Base-by-base conservation (phyloP, 2,113 vertebrate species). In the Nerophis ophidion region DNA sequence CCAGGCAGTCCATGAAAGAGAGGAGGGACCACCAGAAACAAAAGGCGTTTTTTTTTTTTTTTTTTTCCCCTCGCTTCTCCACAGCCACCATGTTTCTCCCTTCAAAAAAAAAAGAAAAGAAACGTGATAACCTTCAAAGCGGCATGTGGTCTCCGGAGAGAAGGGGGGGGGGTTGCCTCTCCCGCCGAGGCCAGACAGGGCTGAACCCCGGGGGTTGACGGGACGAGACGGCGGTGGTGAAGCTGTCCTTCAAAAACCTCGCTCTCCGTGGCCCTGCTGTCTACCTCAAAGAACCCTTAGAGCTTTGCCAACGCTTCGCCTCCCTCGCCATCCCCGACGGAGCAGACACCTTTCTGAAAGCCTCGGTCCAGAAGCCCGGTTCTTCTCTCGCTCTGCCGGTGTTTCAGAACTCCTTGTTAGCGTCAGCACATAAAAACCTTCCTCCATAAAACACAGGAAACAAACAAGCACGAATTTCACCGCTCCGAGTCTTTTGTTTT, bases 231-330 rank as follows among this genome's bases (percentile, higher is more conserved):
- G 71, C 83, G 81, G 71, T 84, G 76, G 81, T 65, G 61, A 84
- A 84, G 61, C 72, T 66, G 82, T 85, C 86, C 81, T 82, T 85
- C 83, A 88, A 68, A 86, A 81, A 82, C 57, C 9, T 36, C 34
- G 19, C 2, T 26, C 26, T 44, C 40, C 38, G 7, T 40, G 38
- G 11, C 40, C 11, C 40, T 81, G 69, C 61, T 75, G 71, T 45
- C 57, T 64, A 44, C 61, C 61, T 57, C 15, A 75, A 65, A 69
- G 77, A 62, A 71, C 71, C 61, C 61, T 26, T 46, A 44, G 38
- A 44, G 19, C 57, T 64, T 57, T 50, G n/a, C 19, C 46, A 2
- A 62, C 57, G 54, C 45, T 60, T 55, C 68, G 68, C 55, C 60
- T 74, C 54, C 57, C 72, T 70, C 35, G 16, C 66, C 67, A 70